Base-by-base conservation (phyloP, 2,888 invertebrate species). In the Busseola fusca region DNA sequence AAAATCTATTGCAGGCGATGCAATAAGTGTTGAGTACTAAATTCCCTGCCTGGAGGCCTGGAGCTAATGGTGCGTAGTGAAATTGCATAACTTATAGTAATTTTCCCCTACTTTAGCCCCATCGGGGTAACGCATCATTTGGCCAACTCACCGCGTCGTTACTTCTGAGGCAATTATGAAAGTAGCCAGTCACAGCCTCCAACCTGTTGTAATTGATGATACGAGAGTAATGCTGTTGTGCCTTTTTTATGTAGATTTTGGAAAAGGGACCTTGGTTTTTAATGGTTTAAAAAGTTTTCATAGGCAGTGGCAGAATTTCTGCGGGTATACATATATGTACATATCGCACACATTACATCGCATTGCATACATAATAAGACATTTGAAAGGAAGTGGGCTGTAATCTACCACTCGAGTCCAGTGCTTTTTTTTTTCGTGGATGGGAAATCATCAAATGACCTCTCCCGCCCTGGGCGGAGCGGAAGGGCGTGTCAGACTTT, bases 81-180 rank as follows among this genome's bases (percentile, higher is more conserved):
- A 92, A 94, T 93, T 93, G 93, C 92, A 93, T 94, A 94, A 93
- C 91, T 93, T 93, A 91, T 86, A 89, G 91, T 93, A 93, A 94
- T 94, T 94, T 93, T 92, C 92, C 89, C 87, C 89, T 89, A 91
- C 88, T 92, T 91, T 89, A 86, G 87, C 86, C 89, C 85, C 83
- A 84, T 86, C 86, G 86, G 82, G 84, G 91, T 87, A 88, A 92
- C 92, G 92, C 92, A 89, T 93, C 92, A 93, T 92, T 93, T 92
- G 88, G 88, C 85, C 83, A 86, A 86, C 87, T 87, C 88, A 84
- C 82, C 90, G 90, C 91, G 84, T 89, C 91, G 87, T 89, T 89
- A 88, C 88, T 86, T 88, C 87, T 78, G 72, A 87, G 86, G 87
- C 88, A 90, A 90, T 91, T 89, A 91, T 84, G 81, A 88, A 91